These are phyloP conservation scores for Formicarius rufipectus DNA, from an alignment of 2,113 vertebrate species.

Conservation along the genomic window DNA sequence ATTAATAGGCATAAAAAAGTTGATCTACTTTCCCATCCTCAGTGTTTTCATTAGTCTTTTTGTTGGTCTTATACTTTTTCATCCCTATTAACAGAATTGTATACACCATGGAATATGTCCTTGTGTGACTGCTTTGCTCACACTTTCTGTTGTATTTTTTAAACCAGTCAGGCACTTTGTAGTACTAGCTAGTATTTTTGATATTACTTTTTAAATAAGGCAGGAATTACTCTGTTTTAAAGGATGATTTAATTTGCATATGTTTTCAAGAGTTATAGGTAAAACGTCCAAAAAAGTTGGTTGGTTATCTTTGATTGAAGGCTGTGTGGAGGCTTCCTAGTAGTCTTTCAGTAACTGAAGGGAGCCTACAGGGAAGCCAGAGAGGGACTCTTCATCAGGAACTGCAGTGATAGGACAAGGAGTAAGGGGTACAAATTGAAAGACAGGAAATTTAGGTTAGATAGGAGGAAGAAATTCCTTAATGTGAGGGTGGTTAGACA, in stretches of 20 bases:
- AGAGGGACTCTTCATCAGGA: background rate
- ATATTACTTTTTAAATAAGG: background rate
- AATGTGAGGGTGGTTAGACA: background rate
- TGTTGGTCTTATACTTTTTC: background rate
- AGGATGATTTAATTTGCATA: background rate
- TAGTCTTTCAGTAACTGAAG: background rate
- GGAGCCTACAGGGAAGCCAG: background rate
- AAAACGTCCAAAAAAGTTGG: background rate
- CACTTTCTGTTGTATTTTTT: background rate
- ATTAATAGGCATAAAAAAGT: background rate
- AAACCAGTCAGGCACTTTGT: no score
- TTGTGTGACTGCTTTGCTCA: background rate
- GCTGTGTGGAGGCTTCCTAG: background rate
- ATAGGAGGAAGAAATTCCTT: background rate
- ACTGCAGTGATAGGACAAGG: background rate
- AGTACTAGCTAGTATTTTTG: background rate
- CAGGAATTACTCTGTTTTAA: background rate
- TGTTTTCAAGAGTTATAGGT: background rate
- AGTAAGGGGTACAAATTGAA: background rate
- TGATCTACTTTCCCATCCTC: background rate
- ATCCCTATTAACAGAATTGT: rapidly evolving
- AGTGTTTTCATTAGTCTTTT: background rate
- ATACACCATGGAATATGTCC: no score
- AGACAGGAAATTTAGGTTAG: background rate
- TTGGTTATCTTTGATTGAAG: background rate